phyloP scores from a whole-genome alignment of 2,888 invertebrate genomes.

The Latheticus oryzae region DNA sequence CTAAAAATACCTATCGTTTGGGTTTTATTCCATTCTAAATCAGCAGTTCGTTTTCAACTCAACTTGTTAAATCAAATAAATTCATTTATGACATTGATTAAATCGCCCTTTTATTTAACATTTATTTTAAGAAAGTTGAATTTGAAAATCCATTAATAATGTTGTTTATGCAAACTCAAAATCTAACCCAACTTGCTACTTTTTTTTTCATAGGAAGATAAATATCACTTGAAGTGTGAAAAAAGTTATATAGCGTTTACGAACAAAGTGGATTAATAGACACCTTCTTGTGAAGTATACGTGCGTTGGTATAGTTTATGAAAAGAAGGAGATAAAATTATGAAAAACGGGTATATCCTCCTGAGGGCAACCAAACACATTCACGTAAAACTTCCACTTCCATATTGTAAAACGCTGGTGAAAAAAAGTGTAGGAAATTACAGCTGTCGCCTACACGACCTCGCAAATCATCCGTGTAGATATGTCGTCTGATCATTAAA shows the following conservation, averaged over 20 bases:
- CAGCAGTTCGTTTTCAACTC: no score
- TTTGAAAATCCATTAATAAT: no score
- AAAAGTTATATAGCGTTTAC: conserved; percentile 13
- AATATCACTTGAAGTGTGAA: no score
- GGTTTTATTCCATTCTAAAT: no score
- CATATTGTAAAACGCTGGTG: conserved; percentile 10
- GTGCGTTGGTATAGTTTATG: conserved; percentile 26
- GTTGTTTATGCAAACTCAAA: no score
- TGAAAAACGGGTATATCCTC: conserved; percentile 27
- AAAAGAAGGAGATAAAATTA: conserved; percentile 28
- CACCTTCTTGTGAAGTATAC: conserved; percentile 16
- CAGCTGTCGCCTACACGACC: conserved; percentile 28
- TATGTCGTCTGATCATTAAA: conserved; percentile 26
- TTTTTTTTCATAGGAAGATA: no score
- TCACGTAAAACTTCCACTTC: conserved; percentile 26
- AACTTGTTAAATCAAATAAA: no score
- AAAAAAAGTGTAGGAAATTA: conserved; percentile 28
- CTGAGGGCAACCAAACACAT: conserved; percentile 23
- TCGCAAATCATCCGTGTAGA: conserved; percentile 27
- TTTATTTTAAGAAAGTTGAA: no score
- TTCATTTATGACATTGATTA: no score
- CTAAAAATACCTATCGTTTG: no score
- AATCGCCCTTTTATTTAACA: no score
- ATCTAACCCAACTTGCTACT: no score
- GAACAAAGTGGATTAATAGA: conserved; percentile 18